phyloP scores from a whole-genome alignment of 2,888 invertebrate species.

The Dynastes tityus region DNA sequence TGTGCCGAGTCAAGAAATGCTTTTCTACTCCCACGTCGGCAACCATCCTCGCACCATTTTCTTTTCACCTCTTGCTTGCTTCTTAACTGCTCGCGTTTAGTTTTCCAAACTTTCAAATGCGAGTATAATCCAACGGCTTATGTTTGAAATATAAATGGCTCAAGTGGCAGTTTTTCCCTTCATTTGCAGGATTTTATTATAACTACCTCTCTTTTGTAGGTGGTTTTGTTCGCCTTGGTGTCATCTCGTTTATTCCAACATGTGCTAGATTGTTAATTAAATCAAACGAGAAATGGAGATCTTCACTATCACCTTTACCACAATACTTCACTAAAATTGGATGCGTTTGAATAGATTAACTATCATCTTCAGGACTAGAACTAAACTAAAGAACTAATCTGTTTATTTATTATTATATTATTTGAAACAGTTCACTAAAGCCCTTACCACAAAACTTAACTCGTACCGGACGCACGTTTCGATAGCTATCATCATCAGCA shows the following conservation, averaged over 20 bases:
- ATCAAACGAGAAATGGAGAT: background rate
- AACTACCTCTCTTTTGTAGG: slow-evolving; percentile 3
- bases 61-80: slow-evolving; percentile 40
- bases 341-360: no score
- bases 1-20: slow-evolving; percentile 38
- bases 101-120: slow-evolving; percentile 49
- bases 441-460: no score
- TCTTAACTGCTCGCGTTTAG: slow-evolving; percentile 44
- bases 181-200: slow-evolving; percentile 39
- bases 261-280: slow-evolving; percentile 1
- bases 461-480: no score
- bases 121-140: slow-evolving; percentile 50
- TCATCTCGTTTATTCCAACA: background rate
- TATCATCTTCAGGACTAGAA: no score
- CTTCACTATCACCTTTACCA: background rate
- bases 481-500: no score
- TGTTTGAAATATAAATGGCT: slow-evolving; percentile 49
- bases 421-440: no score
- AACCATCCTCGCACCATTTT: background rate
- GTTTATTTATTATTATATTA: background rate
- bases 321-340: background rate
- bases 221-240: background rate
- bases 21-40: background rate
- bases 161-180: slow-evolving; percentile 37
- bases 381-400: no score